Evolutionary conservation across 2,113 vertebrate species (phyloP).

Genomic region (Microcebus griseorufus): DNA sequence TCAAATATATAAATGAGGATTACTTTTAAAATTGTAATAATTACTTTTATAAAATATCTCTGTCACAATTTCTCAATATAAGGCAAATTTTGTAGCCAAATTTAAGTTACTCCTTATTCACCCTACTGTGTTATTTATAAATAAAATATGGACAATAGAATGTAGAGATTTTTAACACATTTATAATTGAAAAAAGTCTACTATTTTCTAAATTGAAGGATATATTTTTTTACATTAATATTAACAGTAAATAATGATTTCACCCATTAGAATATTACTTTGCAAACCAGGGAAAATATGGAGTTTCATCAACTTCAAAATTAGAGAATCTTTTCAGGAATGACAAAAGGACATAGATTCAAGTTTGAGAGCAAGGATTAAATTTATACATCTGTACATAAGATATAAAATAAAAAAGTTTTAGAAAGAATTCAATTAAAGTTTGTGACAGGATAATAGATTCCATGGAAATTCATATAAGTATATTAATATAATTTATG

Average conservation of each 20-base stretch:
- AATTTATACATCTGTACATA: not conserved
- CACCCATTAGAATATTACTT: not conserved
- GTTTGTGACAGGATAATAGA: constrained; percentile 48
- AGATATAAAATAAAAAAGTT: constrained; percentile 47
- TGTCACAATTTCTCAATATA: not conserved
- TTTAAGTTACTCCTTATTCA: not conserved
- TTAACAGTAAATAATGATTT: not conserved
- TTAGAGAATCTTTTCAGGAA: not conserved
- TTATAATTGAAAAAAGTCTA: not conserved
- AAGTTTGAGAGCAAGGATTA: constrained; percentile 12
- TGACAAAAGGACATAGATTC: not conserved
- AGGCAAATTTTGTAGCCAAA: not conserved
- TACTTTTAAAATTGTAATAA: not conserved
- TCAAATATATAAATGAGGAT: not conserved
- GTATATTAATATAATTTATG: constrained; percentile 45
- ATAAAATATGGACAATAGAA: not conserved
- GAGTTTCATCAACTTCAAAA: not conserved
- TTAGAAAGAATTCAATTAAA: constrained; percentile 66
- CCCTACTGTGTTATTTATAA: not conserved
- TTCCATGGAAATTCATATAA: constrained; percentile 51
- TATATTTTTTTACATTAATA: not conserved
- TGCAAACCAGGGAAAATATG: not conserved
- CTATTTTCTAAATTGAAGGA: not conserved
- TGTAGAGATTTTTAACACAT: not conserved
- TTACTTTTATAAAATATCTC: not conserved